Evolutionary conservation across 2,888 invertebrate genomes (phyloP).

Genomic region (Stictocephala bisonia): DNA sequence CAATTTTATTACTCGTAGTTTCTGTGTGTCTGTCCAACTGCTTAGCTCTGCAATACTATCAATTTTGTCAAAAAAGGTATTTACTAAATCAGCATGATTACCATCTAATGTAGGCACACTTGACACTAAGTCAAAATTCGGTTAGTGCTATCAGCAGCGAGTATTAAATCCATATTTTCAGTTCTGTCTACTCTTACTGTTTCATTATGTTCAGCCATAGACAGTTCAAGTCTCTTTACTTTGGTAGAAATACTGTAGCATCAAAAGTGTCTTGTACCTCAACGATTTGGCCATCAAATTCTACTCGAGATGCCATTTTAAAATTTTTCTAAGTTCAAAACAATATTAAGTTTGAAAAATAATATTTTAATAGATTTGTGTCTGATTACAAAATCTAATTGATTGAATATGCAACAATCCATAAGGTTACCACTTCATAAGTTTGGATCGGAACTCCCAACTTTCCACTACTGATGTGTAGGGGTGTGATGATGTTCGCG

Average conservation of each 20-base stretch:
- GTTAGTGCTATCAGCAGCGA: background rate
- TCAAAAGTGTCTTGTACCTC: background rate
- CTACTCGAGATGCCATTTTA: background rate
- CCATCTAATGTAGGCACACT: background rate
- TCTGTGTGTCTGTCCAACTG: background rate
- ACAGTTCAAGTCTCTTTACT: background rate
- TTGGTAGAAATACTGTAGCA: background rate
- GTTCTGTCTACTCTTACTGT: background rate
- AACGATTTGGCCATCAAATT: background rate
- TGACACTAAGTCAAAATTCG: slow-evolving; percentile 15
- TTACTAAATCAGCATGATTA: background rate
- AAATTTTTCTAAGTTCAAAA: too few relatives aligned
- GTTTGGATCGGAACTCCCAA: too few relatives aligned
- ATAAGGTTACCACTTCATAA: too few relatives aligned
- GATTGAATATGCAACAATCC: too few relatives aligned
- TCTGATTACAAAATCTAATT: too few relatives aligned
- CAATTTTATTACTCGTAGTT: background rate
- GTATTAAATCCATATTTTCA: background rate
- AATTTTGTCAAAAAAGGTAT: background rate
- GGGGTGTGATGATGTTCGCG: too few relatives aligned
- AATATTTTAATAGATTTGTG: too few relatives aligned
- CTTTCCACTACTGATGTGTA: too few relatives aligned
- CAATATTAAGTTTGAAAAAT: too few relatives aligned
- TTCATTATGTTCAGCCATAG: background rate
- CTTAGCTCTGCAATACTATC: background rate